Conservation (phyloP, 1,140 invertebrate genomes). For the Pseudomyrmex sp. region DNA sequence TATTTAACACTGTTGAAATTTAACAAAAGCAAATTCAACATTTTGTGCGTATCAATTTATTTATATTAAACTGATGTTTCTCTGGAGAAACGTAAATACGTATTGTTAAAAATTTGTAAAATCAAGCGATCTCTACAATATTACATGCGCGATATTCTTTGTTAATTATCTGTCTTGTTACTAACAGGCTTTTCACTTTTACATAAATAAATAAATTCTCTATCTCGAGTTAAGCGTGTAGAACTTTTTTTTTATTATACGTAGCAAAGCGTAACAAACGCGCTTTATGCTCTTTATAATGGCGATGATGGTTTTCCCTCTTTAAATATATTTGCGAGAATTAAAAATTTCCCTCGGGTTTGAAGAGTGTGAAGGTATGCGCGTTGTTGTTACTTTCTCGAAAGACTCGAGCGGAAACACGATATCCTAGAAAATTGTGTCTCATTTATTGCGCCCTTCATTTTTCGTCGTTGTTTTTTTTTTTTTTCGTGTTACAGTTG, state of each 20-base stretch:
- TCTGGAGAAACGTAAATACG: too few relatives aligned
- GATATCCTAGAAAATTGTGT: constrained; percentile 50
- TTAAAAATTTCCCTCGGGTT: constrained; percentile 28
- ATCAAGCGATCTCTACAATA: too few relatives aligned
- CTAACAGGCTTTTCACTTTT: too few relatives aligned
- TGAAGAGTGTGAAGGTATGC: constrained; percentile 28
- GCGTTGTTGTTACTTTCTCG: not conserved
- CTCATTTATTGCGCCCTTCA: constrained; percentile 48
- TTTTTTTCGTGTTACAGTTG: constrained; percentile 42
- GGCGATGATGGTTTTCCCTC: constrained; percentile 8
- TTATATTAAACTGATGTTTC: too few relatives aligned
- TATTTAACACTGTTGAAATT: too few relatives aligned
- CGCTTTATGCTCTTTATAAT: constrained; percentile 29
- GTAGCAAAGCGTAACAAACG: constrained; percentile 4
- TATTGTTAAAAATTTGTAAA: too few relatives aligned
- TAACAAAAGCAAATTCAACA: too few relatives aligned
- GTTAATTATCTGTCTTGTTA: too few relatives aligned
- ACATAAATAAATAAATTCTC: too few relatives aligned
- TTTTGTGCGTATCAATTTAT: too few relatives aligned
- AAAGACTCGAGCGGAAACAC: constrained; percentile 1
- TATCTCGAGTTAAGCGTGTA: not conserved
- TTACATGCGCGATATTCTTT: too few relatives aligned
- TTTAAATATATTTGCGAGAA: not conserved
- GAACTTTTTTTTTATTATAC: not conserved
- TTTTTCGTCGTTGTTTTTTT: constrained; percentile 36